Percentiles rank a stretch among this genome's conserved stretches.
phyloP scores from a whole-genome alignment of 2,888 invertebrate species.

The Pseudoips prasinana region DNA sequence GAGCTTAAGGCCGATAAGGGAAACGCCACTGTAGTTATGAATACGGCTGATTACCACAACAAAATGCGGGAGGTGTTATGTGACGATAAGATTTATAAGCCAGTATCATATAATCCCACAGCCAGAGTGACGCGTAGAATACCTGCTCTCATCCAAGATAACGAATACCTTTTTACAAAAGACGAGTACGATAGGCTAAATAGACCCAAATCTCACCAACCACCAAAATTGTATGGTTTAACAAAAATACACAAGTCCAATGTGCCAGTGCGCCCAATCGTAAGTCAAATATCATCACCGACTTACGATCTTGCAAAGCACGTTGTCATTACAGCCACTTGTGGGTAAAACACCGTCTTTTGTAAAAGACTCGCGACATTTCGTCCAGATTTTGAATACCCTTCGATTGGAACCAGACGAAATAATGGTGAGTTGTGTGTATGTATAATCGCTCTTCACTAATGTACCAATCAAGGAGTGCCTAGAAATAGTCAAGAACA shows the following conservation, averaged over 20 bases:
- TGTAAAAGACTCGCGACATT: constrained; percentile 5
- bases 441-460: constrained; percentile 1
- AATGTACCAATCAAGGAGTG: neutral
- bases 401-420: constrained; percentile 1
- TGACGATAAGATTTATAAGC: neutral
- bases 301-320: constrained; percentile 10
- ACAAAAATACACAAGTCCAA: constrained; percentile 17
- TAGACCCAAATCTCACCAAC: neutral
- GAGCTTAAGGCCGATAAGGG: neutral
- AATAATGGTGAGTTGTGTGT: neutral
- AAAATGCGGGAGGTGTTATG: neutral
- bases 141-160: neutral
- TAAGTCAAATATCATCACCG: constrained; percentile 19
- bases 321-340: constrained; percentile 11
- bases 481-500: neutral
- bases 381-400: constrained; percentile 1
- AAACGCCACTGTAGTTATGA: neutral
- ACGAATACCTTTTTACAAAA: neutral
- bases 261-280: constrained; percentile 18
- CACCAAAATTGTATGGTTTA: neutral
- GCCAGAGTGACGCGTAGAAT: neutral
- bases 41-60: neutral
- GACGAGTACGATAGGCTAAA: neutral
- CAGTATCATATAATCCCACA: neutral
- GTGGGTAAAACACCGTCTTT: constrained; percentile 7